These are phyloP conservation scores for Himalopsyche tibetana DNA, from an alignment of 2,888 invertebrate species.

Conservation along the genomic window DNA sequence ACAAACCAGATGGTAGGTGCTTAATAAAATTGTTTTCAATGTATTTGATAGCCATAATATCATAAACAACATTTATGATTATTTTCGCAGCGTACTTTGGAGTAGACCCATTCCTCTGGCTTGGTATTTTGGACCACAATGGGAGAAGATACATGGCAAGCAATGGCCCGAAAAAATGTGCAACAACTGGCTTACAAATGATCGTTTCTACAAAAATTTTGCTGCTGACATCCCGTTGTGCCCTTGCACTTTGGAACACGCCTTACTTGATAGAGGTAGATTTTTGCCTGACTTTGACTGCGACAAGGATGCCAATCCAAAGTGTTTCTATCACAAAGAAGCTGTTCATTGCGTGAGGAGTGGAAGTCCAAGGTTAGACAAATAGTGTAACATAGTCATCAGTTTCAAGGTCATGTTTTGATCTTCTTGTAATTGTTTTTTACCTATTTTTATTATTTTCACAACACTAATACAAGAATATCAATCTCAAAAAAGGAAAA, in stretches of 20 bases:
- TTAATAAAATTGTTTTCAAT: too few species aligned
- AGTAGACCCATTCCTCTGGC: conserved; percentile 93
- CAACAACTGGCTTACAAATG: conserved; percentile 92
- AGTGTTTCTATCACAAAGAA: conserved; percentile 91
- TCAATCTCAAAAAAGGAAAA: too few species aligned
- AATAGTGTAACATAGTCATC: not conserved
- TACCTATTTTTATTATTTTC: too few species aligned
- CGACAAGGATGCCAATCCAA: conserved; percentile 93
- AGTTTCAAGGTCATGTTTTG: not conserved
- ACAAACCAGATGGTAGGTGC: too few species aligned
- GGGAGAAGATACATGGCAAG: conserved; percentile 87
- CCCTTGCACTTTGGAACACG: conserved; percentile 95
- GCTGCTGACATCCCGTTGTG: conserved; percentile 90
- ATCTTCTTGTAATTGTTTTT: too few species aligned
- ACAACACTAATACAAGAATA: too few species aligned
- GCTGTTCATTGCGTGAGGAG: conserved; percentile 95
- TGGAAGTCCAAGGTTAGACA: conserved; percentile 88
- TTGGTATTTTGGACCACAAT: conserved; percentile 95
- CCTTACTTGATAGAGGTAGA: conserved; percentile 92
- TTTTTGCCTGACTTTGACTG: conserved; percentile 94
- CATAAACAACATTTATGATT: too few species aligned
- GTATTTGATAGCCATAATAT: too few species aligned
- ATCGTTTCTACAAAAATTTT: conserved; percentile 89
- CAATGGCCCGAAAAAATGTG: conserved; percentile 92
- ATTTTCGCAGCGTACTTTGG: conserved; percentile 83